Evolutionary conservation across 2,888 invertebrate species (phyloP).

Genomic region (Tetropium fuscum): DNA sequence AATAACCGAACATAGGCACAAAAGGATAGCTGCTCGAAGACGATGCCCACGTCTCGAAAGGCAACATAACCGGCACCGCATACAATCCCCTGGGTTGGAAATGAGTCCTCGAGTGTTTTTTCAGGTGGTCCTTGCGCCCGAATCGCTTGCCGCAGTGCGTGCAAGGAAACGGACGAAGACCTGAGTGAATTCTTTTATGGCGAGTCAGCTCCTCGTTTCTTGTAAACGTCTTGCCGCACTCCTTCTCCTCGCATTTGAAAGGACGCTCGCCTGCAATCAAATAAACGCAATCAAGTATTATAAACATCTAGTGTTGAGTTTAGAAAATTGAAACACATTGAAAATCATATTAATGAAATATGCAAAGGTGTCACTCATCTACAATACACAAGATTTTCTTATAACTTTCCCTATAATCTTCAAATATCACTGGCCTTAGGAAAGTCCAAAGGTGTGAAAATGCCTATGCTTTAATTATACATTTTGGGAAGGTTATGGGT

Average conservation of each 20-base stretch:
- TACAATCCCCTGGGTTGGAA: slow-evolving; percentile 69
- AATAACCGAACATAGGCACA: slow-evolving; percentile 54
- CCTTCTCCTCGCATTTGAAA: slow-evolving; percentile 86
- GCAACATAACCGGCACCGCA: slow-evolving; percentile 64
- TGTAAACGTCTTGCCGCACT: slow-evolving; percentile 91
- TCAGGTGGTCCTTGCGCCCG: slow-evolving; percentile 93
- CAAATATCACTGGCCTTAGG: too few species aligned
- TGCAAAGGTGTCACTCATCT: too few species aligned
- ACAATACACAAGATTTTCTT: too few species aligned
- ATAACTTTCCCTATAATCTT: too few species aligned
- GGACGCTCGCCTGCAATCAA: slow-evolving; percentile 80
- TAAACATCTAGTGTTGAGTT: too few species aligned
- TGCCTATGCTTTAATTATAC: too few species aligned
- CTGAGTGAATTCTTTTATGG: slow-evolving; percentile 92
- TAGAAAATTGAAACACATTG: too few species aligned
- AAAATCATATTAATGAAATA: too few species aligned
- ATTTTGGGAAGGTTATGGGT: too few species aligned
- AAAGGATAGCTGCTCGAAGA: slow-evolving; percentile 47
- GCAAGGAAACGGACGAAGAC: slow-evolving; percentile 88
- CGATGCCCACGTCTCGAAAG: slow-evolving; percentile 61
- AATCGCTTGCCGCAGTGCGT: slow-evolving; percentile 91
- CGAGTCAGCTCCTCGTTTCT: slow-evolving; percentile 92
- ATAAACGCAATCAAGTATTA: too few species aligned
- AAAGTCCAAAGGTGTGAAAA: too few species aligned
- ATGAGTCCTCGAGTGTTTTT: slow-evolving; percentile 93